phyloP scores from a whole-genome alignment of 2,888 invertebrate species.

The Cephonodes hylas region DNA sequence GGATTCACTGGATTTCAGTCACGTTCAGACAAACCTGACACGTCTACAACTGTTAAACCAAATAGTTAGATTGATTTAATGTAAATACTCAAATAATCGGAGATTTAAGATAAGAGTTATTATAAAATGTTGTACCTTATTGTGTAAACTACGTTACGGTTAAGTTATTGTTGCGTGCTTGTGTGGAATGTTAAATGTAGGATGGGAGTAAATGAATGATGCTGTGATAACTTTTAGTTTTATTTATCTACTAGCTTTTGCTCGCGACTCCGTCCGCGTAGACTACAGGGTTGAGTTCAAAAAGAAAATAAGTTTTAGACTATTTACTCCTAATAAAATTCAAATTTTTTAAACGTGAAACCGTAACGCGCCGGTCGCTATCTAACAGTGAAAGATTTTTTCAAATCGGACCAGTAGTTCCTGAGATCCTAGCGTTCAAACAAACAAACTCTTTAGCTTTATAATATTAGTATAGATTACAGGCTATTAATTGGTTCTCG shows the following conservation, averaged over 20 bases:
- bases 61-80: slow-evolving; percentile 23
- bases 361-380: too few species aligned
- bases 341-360: too few species aligned
- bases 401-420: too few species aligned
- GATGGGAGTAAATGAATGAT: slow-evolving; percentile 64
- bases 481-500: too few species aligned
- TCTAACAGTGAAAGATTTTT: too few species aligned
- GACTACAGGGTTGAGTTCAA: too few species aligned
- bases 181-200: slow-evolving; percentile 31
- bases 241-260: slow-evolving; percentile 19
- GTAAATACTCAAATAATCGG: slow-evolving; percentile 22
- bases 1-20: slow-evolving; percentile 59
- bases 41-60: slow-evolving; percentile 21
- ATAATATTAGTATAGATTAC: too few species aligned
- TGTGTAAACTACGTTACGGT: slow-evolving; percentile 7
- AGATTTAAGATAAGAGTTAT: neutral
- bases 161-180: slow-evolving; percentile 49
- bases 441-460: too few species aligned
- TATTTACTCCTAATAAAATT: too few species aligned
- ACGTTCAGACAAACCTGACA: slow-evolving; percentile 48
- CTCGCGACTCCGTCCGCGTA: too few species aligned
- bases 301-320: too few species aligned
- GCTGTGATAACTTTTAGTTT: slow-evolving; percentile 62
- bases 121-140: neutral
- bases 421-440: too few species aligned